Evolutionary conservation across 1,140 invertebrate species (phyloP).

Genomic region (Anastrepha obliqua): DNA sequence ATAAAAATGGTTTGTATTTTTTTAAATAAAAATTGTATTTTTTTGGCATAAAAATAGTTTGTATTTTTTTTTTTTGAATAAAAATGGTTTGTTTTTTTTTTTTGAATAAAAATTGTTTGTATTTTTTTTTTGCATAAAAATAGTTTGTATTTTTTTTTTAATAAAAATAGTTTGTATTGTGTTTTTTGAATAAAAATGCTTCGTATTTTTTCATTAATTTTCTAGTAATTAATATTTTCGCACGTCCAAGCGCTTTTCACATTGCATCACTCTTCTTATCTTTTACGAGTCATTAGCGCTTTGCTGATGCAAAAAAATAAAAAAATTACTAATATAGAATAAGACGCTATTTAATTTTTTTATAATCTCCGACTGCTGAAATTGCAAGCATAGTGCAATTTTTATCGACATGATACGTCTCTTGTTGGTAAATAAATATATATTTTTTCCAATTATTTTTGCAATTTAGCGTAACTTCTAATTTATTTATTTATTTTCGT

Average conservation of each 20-base stretch:
- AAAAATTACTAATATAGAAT: background rate
- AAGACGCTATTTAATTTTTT: too few species aligned
- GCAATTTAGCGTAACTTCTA: constrained; percentile 2
- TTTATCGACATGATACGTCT: background rate
- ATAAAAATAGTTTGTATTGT: too few species aligned
- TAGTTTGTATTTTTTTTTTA: too few species aligned
- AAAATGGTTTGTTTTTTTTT: too few species aligned
- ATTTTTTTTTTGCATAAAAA: too few species aligned
- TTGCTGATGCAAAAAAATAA: background rate
- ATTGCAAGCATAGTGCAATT: too few species aligned
- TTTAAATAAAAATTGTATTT: background rate
- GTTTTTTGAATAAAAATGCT: too few species aligned
- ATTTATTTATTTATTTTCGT: background rate
- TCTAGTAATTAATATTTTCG: background rate
- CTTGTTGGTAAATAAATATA: background rate
- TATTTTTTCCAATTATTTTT: constrained; percentile 3
- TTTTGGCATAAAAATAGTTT: too few species aligned
- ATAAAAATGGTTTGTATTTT: background rate
- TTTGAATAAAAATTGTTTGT: too few species aligned
- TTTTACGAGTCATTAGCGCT: constrained; percentile 13
- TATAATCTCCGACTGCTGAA: too few species aligned
- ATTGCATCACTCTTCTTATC: background rate
- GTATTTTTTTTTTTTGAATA: too few species aligned
- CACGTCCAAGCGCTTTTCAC: background rate
- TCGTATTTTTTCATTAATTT: too few species aligned